Conservation (phyloP, 2,797 vertebrate species). For the Brachyrhaphis roseni region DNA sequence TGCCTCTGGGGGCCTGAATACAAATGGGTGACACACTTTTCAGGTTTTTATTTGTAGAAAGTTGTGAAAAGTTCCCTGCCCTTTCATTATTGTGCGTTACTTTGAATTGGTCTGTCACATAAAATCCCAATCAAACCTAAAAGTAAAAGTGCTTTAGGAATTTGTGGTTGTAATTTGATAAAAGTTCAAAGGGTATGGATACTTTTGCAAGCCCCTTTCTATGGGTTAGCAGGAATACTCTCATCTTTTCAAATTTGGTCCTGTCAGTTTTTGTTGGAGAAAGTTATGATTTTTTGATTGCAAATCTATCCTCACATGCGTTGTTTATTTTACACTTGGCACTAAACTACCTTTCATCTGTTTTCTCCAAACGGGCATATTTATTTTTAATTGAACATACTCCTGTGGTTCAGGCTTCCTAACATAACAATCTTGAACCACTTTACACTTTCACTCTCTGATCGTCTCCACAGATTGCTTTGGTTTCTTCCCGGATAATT, state of each 20-base stretch:
- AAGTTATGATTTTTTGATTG: constrained; percentile 21
- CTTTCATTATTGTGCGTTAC: neutral
- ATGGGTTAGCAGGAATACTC: constrained; percentile 5
- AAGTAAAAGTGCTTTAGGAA: neutral
- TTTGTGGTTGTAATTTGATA: neutral
- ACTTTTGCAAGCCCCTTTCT: neutral
- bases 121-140: neutral
- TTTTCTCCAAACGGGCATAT: constrained; percentile 3
- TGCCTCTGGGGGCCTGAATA: neutral
- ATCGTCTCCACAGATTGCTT: constrained; percentile 45
- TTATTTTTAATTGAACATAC: constrained; percentile 25
- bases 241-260: constrained; percentile 20
- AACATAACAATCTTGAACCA: constrained; percentile 36
- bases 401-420: constrained; percentile 25
- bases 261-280: constrained; percentile 22
- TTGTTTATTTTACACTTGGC: constrained; percentile 11
- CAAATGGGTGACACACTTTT: neutral
- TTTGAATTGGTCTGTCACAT: neutral
- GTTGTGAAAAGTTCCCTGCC: neutral
- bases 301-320: constrained; percentile 11
- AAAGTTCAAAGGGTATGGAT: constrained; percentile 6
- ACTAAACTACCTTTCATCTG: constrained; percentile 16
- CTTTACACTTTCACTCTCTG: constrained; percentile 53
- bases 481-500: constrained; percentile 54
- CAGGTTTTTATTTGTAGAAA: neutral